These are phyloP conservation scores for Calypte anna DNA, from an alignment of 2,113 vertebrate species.

Conservation along the genomic window DNA sequence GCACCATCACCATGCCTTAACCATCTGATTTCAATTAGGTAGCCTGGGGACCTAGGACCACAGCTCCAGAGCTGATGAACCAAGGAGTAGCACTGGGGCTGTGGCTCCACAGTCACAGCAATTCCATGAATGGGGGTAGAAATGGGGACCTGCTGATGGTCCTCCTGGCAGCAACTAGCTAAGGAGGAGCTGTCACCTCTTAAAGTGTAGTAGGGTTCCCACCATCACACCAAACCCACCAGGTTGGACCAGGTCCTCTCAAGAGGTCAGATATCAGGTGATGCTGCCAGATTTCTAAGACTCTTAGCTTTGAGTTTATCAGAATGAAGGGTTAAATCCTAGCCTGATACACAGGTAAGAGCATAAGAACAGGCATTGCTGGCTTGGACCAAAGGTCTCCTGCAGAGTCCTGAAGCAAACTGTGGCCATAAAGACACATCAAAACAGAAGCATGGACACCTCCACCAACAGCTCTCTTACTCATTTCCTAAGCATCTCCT, in stretches of 20 bases:
- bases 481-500: background rate
- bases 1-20: rapidly evolving
- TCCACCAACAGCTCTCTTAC: background rate
- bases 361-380: background rate
- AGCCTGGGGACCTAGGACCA: background rate
- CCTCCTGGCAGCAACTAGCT: rapidly evolving
- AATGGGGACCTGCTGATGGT: background rate
- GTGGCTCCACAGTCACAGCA: background rate
- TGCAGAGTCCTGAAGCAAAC: too few relatives aligned
- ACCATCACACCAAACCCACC: background rate
- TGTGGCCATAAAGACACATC: background rate
- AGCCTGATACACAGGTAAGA: background rate
- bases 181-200: background rate
- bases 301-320: background rate
- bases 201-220: background rate
- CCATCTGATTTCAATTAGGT: background rate
- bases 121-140: rapidly evolving
- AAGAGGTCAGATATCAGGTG: background rate
- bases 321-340: background rate
- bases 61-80: too few relatives aligned
- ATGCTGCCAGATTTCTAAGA: background rate
- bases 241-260: background rate
- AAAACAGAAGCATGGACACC: background rate
- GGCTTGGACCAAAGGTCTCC: background rate
- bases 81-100: background rate